Conservation (phyloP, 2,888 invertebrate species). For the Operophtera brumata region DNA sequence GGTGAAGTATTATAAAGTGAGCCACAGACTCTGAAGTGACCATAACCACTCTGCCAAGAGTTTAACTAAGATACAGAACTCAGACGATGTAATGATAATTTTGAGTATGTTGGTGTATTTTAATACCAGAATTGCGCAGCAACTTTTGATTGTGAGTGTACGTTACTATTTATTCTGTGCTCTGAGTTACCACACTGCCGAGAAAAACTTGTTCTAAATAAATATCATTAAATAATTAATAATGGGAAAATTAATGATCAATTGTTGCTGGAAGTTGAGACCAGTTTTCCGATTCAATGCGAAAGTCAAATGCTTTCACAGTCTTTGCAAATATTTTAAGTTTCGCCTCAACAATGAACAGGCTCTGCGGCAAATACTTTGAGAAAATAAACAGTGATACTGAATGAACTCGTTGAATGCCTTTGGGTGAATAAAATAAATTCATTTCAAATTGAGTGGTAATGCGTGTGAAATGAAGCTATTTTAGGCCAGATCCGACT, state of each 20-base stretch:
- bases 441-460: neutral
- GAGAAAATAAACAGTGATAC: slow-evolving; percentile 16
- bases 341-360: slow-evolving; percentile 17
- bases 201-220: slow-evolving; percentile 7
- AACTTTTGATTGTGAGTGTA: neutral
- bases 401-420: slow-evolving; percentile 6
- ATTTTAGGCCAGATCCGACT: no score
- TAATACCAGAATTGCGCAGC: neutral
- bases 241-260: slow-evolving; percentile 13
- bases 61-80: no score
- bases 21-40: no score
- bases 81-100: no score
- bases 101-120: no score
- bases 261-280: slow-evolving; percentile 9
- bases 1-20: no score
- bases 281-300: slow-evolving; percentile 19
- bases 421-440: neutral
- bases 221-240: slow-evolving; percentile 13
- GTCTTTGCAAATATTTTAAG: slow-evolving; percentile 19
- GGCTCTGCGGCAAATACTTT: slow-evolving; percentile 10
- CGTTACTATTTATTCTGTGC: neutral
- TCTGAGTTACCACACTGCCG: neutral
- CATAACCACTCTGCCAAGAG: no score
- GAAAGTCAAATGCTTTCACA: slow-evolving; percentile 17
- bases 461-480: neutral